phyloP scores from a whole-genome alignment of 2,113 vertebrate species.

The Paraplagusia blochii region DNA sequence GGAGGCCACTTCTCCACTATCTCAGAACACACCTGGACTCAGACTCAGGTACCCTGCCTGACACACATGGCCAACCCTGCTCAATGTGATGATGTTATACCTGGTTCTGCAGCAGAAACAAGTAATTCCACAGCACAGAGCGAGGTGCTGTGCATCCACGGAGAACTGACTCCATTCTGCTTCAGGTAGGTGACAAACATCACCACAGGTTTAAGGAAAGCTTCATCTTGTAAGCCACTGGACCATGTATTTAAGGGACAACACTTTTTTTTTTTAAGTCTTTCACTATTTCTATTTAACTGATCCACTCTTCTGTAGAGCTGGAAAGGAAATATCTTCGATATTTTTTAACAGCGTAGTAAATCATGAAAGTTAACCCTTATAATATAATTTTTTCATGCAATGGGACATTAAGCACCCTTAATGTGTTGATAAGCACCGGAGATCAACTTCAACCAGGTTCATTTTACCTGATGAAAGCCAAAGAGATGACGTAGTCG shows the following conservation, averaged over 20 bases:
- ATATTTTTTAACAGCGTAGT: background rate
- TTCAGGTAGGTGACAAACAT: slow-evolving; percentile 46
- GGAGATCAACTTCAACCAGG: too few relatives aligned
- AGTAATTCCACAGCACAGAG: slow-evolving; percentile 47
- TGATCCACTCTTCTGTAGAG: background rate
- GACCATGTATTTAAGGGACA: slow-evolving; percentile 22
- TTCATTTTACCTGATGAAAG: slow-evolving; percentile 92
- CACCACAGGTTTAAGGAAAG: slow-evolving; percentile 23
- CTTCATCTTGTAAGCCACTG: slow-evolving; percentile 38
- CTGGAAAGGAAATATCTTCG: background rate
- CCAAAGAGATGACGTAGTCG: slow-evolving; percentile 96
- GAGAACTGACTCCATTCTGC: slow-evolving; percentile 46
- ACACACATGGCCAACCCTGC: slow-evolving; percentile 49
- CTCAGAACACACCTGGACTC: slow-evolving; percentile 58
- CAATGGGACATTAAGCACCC: too few relatives aligned
- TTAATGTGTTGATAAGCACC: too few relatives aligned
- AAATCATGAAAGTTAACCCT: too few relatives aligned
- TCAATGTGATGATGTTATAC: slow-evolving; percentile 52
- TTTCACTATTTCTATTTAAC: background rate
- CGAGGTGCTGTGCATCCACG: slow-evolving; percentile 34
- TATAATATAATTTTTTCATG: too few relatives aligned
- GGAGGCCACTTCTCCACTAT: slow-evolving; percentile 31
- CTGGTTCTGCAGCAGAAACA: slow-evolving; percentile 60
- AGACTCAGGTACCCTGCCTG: slow-evolving; percentile 38
- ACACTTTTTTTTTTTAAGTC: background rate